These are phyloP conservation scores for Gephyroberyx darwinii DNA, from an alignment of 2,797 vertebrate species.

Conservation along the genomic window DNA sequence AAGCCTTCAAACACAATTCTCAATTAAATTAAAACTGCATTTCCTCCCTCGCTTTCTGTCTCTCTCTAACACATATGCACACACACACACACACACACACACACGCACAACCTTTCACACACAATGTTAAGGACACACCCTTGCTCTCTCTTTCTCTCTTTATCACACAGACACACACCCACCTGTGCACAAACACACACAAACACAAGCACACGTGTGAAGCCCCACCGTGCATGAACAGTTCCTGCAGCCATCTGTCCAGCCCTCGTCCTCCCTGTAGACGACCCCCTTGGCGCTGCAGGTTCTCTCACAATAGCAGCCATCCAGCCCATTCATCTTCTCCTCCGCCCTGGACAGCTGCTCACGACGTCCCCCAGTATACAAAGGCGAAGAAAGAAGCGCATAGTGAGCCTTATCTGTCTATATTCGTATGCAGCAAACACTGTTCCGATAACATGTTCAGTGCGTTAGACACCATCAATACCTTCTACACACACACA, in stretches of 20 bases:
- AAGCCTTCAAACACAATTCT: too few relatives aligned
- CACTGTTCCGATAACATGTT: conserved; percentile 25
- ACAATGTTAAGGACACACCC: too few relatives aligned
- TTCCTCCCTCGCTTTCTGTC: too few relatives aligned
- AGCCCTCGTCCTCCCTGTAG: conserved; percentile 94
- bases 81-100: too few relatives aligned
- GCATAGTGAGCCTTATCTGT: conserved; percentile 36
- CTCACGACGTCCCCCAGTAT: conserved; percentile 33
- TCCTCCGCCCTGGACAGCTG: conserved; percentile 96
- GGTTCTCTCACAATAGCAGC: conserved; percentile 97
- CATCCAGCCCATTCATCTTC: conserved; percentile 96
- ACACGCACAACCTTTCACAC: too few relatives aligned
- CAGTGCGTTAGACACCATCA: conserved; percentile 36
- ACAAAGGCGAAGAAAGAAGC: conserved; percentile 52
- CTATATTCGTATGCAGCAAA: conserved; percentile 37
- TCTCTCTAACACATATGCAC: too few relatives aligned
- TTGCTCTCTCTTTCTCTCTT: too few relatives aligned
- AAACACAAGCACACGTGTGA: conserved; percentile 4
- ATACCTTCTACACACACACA: conserved; percentile 23
- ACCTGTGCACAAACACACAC: conserved; percentile 8
- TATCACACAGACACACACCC: too few relatives aligned
- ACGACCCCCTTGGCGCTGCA: conserved; percentile 91
- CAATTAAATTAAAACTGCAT: too few relatives aligned
- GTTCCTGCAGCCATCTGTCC: conserved; percentile 97
- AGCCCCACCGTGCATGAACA: conserved; percentile 94